Percentiles rank a stretch among this genome's conserved stretches.
Conservation (phyloP, 2,888 invertebrate species). For the Metacarcinus magister region DNA sequence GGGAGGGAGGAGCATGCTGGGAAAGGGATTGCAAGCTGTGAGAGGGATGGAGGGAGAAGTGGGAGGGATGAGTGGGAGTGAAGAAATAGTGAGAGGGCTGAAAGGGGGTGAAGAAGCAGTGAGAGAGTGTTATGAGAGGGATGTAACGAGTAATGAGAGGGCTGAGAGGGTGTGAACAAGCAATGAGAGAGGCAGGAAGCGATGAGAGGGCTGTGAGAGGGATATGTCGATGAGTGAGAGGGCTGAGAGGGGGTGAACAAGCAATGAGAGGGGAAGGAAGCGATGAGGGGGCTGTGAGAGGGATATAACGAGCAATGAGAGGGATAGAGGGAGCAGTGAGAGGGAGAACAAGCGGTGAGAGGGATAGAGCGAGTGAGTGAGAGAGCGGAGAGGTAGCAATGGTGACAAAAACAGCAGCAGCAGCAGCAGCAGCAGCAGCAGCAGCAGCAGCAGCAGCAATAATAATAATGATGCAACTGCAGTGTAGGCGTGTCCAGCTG, state of each 20-base stretch:
- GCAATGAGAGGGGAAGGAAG: background rate
- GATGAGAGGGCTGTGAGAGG: background rate
- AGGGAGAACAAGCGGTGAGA: background rate
- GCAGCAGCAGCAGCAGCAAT: too few relatives aligned
- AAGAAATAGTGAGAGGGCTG: background rate
- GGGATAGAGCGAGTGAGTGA: slow-evolving; percentile 40
- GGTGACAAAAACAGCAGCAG: background rate
- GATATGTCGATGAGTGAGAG: background rate
- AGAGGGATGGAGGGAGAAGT: background rate
- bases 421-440: background rate
- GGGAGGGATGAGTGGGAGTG: background rate
- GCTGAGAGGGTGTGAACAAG: background rate
- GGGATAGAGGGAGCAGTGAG: background rate
- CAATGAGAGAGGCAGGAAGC: background rate
- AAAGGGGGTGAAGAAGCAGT: too few relatives aligned
- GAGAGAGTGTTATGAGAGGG: too few relatives aligned
- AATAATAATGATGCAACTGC: too few relatives aligned
- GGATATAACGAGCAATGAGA: background rate
- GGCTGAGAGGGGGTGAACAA: background rate
- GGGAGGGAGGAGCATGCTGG: background rate
- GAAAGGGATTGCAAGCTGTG: background rate
- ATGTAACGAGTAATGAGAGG: background rate
- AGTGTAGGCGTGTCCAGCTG: too few relatives aligned
- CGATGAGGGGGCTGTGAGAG: background rate
- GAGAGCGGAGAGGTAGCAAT: background rate